Evolutionary conservation across 2,888 invertebrate genomes (phyloP).

Genomic region (Drosophila melanosoma): DNA sequence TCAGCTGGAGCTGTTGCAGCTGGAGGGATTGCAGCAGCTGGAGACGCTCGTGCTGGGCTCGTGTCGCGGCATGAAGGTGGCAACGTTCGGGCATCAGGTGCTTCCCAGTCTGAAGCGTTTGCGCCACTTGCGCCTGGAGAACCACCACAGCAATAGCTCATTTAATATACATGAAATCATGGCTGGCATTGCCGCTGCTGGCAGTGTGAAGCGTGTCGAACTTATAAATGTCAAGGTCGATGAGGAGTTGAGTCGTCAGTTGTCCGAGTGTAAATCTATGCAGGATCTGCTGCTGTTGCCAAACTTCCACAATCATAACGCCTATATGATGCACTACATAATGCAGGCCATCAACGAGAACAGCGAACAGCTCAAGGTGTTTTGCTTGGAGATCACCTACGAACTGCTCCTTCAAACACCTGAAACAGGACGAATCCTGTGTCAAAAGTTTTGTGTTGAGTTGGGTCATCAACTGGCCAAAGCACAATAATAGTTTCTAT

Average conservation of each 20-base stretch:
- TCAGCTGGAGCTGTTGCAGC: slow-evolving; percentile 87
- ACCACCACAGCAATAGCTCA: slow-evolving; percentile 74
- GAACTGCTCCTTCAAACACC: slow-evolving; percentile 89
- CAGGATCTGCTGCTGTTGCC: slow-evolving; percentile 92
- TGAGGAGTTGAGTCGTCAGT: slow-evolving; percentile 90
- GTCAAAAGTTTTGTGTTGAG: not conserved
- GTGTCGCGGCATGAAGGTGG: slow-evolving; percentile 89
- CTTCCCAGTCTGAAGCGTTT: slow-evolving; percentile 88
- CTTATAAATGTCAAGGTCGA: slow-evolving; percentile 93
- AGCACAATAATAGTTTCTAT: not conserved
- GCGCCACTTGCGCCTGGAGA: slow-evolving; percentile 90
- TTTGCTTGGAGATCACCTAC: slow-evolving; percentile 94
- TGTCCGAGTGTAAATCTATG: slow-evolving; percentile 90
- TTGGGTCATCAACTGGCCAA: not conserved
- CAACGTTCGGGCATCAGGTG: slow-evolving; percentile 88
- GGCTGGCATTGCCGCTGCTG: slow-evolving; percentile 88
- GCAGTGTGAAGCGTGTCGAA: slow-evolving; percentile 89
- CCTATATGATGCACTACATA: slow-evolving; percentile 92
- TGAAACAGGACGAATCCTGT: not conserved
- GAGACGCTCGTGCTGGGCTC: slow-evolving; percentile 93
- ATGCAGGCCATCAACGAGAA: slow-evolving; percentile 88
- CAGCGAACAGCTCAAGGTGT: slow-evolving; percentile 89
- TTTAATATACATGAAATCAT: slow-evolving; percentile 89
- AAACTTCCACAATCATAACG: slow-evolving; percentile 94
- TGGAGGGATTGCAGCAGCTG: slow-evolving; percentile 88